Base-by-base conservation (phyloP, 2,797 vertebrate genomes). In the Urocyon cinereoargenteus region DNA sequence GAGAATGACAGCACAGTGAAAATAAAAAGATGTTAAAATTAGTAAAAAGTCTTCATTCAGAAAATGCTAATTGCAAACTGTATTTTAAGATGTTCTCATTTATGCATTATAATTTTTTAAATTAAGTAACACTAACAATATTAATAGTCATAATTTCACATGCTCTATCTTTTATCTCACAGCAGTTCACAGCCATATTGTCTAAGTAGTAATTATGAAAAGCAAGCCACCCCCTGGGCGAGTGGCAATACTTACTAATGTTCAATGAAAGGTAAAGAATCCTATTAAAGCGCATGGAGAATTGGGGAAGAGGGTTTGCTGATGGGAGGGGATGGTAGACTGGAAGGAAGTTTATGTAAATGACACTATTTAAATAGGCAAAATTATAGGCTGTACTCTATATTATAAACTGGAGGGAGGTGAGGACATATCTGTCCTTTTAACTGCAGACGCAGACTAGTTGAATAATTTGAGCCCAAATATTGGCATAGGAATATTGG, bases 1-100 rank as follows among this genome's bases (percentile, higher is more conserved):
- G 62, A 51, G 61, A 96, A 94, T 81, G 77, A 81, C 26, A 94
- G 57, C 22, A 59, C 0, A 78, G 18, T 36, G 31, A 96, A 57
- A 92, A 96, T 93, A 70, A 93, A 88, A 95, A 77, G 81, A 93
- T 79, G 77, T 75, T 97, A 94, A 96, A 94, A 87, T 96, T 79
- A 97, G 77, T 26, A 75, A 93, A 96, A 92, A 36, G 31, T 85
- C 90, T 96, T 97, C 92, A 97, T 97, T 97, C 86, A 97, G 77
- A 96, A 96, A 95, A 97, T 92, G 84, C 26, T 90, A 93, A 95
- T 88, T 82, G 19, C 3, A 7, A 73, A 68, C 51, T 55, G n/a
- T 82, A 97, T 94, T 96, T 94, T 96, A 92, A 97, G 51, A 93
- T 87, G 77, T 55, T 87, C 94, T 95, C 86, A 82, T 86, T 93